Evolutionary conservation across 2,888 invertebrate genomes (phyloP).

Genomic region (Lathronympha strigana): DNA sequence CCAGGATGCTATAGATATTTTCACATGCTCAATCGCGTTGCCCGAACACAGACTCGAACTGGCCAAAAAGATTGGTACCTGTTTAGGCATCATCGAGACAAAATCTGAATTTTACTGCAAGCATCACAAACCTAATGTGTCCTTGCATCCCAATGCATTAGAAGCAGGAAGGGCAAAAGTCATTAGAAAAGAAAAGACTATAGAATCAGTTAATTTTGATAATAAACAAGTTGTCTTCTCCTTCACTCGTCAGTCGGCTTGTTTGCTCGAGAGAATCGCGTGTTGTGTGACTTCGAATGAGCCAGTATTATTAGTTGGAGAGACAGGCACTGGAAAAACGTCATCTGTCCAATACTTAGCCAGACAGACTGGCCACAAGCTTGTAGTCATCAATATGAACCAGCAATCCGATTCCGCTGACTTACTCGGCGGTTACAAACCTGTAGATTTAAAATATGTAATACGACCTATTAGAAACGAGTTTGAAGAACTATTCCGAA

Average conservation of each 20-base stretch:
- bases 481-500: conserved; percentile 92
- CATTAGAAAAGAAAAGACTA: conserved; percentile 68
- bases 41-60: conserved; percentile 86
- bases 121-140: conserved; percentile 91
- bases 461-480: conserved; percentile 92
- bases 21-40: conserved; percentile 91
- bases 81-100: conserved; percentile 91
- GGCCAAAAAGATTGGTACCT: conserved; percentile 90
- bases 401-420: conserved; percentile 99
- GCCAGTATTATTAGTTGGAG: conserved; percentile 97
- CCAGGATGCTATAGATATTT: conserved; percentile 96
- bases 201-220: conserved; percentile 69
- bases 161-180: conserved; percentile 89
- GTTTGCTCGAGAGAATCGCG: conserved; percentile 94
- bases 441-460: conserved; percentile 94
- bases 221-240: conserved; percentile 87
- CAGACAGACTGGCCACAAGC: conserved; percentile 90
- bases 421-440: conserved; percentile 98
- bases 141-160: conserved; percentile 82
- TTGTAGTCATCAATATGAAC: conserved; percentile 99
- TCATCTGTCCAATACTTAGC: conserved; percentile 97
- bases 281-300: conserved; percentile 93
- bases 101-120: conserved; percentile 92
- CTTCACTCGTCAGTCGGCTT: conserved; percentile 91
- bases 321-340: conserved; percentile 99